Conservation (phyloP, 2,888 invertebrate species). For the Caenorhabditis wallacei region DNA sequence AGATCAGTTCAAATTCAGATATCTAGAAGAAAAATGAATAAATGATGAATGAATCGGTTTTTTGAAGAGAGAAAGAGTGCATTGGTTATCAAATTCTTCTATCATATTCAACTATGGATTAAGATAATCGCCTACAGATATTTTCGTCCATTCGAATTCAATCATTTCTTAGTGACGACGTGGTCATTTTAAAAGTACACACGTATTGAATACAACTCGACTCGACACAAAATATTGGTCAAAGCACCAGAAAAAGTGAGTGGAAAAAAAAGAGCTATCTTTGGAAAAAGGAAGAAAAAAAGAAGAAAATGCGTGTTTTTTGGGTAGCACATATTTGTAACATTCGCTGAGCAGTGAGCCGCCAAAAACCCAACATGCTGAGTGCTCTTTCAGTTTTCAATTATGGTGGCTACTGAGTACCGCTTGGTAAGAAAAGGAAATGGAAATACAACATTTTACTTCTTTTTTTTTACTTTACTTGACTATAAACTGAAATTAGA, state of each 20-base stretch:
- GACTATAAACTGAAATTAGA: neutral
- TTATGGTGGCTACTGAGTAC: slow-evolving; percentile 55
- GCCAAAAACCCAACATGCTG: slow-evolving; percentile 42
- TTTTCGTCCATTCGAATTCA: neutral
- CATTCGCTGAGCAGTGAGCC: slow-evolving; percentile 55
- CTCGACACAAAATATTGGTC: neutral
- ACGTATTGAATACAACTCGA: neutral
- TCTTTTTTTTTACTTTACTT: slow-evolving; percentile 3
- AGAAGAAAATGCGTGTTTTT: slow-evolving; percentile 45
- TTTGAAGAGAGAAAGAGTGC: neutral
- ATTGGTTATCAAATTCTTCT: neutral
- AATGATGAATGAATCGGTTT: neutral
- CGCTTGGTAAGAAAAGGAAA: slow-evolving; percentile 13
- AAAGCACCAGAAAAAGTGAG: slow-evolving; percentile 16
- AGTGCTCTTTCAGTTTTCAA: slow-evolving; percentile 62
- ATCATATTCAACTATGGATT: neutral
- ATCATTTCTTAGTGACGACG: neutral
- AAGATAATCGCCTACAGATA: neutral
- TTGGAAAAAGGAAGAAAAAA: slow-evolving; percentile 28
- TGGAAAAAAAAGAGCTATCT: slow-evolving; percentile 18
- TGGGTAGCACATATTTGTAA: slow-evolving; percentile 61
- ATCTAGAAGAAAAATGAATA: neutral
- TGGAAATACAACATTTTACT: slow-evolving; percentile 1
- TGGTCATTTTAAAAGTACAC: neutral
- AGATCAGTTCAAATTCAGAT: neutral